Evolutionary conservation across 2,797 vertebrate genomes (phyloP).

Genomic region (Clarias fuscus): DNA sequence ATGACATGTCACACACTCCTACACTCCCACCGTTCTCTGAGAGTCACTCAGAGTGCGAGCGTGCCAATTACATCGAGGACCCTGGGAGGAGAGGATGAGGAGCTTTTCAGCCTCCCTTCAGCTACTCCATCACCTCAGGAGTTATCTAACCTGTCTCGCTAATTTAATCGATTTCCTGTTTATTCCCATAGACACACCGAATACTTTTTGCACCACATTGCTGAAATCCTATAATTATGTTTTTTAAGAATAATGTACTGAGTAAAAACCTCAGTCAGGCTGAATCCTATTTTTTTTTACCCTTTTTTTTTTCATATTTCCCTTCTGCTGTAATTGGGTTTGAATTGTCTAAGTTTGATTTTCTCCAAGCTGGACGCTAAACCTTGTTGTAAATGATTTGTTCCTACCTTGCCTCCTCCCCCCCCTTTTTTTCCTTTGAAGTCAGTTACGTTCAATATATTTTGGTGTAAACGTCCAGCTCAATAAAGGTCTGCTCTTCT

Average conservation of each 20-base stretch:
- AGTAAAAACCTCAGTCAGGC: neutral
- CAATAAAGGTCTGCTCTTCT: neutral
- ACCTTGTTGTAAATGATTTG: neutral
- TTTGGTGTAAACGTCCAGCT: slow-evolving; percentile 7
- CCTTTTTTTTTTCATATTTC: neutral
- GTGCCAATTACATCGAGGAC: slow-evolving; percentile 16
- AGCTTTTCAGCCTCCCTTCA: slow-evolving; percentile 5
- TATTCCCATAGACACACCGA: neutral
- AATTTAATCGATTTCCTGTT: slow-evolving; percentile 9
- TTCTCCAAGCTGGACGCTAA: neutral
- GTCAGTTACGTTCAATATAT: neutral
- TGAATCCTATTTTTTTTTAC: neutral
- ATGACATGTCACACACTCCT: slow-evolving; percentile 31
- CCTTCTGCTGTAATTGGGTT: neutral
- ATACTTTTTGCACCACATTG: neutral
- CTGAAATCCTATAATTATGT: neutral
- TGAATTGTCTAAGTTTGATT: neutral
- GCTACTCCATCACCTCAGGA: slow-evolving; percentile 1
- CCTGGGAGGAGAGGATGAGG: slow-evolving; percentile 8
- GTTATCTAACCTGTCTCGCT: slow-evolving; percentile 17
- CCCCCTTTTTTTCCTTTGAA: neutral
- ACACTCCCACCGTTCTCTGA: slow-evolving; percentile 38
- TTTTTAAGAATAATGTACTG: neutral
- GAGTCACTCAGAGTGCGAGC: slow-evolving; percentile 24
- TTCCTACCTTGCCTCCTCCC: neutral